These are phyloP conservation scores for Eustalomyia histrio DNA, from an alignment of 2,888 invertebrate species.

Conservation along the genomic window DNA sequence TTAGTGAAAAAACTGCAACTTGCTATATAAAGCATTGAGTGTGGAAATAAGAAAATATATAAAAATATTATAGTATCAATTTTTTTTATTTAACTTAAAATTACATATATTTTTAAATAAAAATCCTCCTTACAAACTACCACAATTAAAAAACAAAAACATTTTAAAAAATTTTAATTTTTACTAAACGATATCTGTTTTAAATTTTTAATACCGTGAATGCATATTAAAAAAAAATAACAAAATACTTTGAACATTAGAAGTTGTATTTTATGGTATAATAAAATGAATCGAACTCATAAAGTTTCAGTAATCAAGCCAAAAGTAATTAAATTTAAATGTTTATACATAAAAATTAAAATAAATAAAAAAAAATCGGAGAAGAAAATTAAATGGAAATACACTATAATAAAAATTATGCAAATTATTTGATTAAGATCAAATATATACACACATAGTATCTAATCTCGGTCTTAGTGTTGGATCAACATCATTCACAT, in stretches of 20 bases:
- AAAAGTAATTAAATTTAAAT: conserved; percentile 64
- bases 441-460: conserved; percentile 44
- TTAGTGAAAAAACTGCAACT: no score
- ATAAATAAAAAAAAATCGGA: not conserved
- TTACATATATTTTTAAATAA: no score
- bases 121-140: no score
- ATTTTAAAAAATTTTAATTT: not conserved
- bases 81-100: no score
- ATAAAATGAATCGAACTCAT: conserved; percentile 53
- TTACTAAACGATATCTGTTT: conserved; percentile 45
- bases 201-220: conserved; percentile 47
- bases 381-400: conserved; percentile 12
- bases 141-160: not conserved
- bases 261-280: conserved; percentile 42
- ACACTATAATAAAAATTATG: conserved; percentile 47
- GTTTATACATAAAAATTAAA: conserved; percentile 12
- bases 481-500: conserved; percentile 44
- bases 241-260: conserved; percentile 32
- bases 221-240: conserved; percentile 31
- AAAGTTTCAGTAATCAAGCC: conserved; percentile 61
- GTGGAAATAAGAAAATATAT: no score
- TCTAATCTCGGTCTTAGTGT: conserved; percentile 23
- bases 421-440: conserved; percentile 62
- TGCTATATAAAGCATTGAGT: no score
- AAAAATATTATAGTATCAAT: no score